Evolutionary conservation across 2,888 invertebrate species (phyloP), one percentile per base, ranked within the genome.

Genomic region (Acleris cristana): DNA sequence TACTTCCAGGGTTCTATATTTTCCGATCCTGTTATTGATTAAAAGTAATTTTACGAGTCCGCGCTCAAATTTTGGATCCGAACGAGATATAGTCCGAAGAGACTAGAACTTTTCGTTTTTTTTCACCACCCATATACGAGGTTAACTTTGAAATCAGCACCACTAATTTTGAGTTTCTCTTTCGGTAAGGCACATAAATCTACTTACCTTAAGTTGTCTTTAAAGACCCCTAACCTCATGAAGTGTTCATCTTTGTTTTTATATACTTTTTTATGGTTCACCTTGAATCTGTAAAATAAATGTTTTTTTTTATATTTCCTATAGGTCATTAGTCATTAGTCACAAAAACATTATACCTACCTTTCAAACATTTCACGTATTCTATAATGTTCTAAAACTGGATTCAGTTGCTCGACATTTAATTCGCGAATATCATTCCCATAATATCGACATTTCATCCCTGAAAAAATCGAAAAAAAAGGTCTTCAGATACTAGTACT

Each of bases 121-220:
- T 10, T 10, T 30, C 30, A 30, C 30, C 30, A 2, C 30, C 10
- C 2, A 2, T 7, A 30, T 30, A 8, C 7, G 30, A 10, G 30
- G 30, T 30, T 30, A 30, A 30, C 30, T 8, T 30, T 30, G 1
- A 30, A 30, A 30, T 30, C 30, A 3, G 34, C 2, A 3, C 10
- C 3, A 34, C 8, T 34, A 34, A 34, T 34, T 34, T 34, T 34
- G 34, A 34, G 34, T 10, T 40, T 14, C 4, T 40, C 14, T 40
- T 14, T 12, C 4, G 4, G 14, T 40, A 8, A 12, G 8, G 12
- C 34, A 10, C 3, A 34, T 34, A 34, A 34, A 34, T 6, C 5
- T 2, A 69, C 70, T 70, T 72, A 70, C 71, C 71, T 72, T 30
- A 72, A 52, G 59, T 73, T 73, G 40, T 70, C 64, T 54, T 64